These are phyloP conservation scores for Halcyon senegalensis DNA, from an alignment of 2,113 vertebrate genomes.

Conservation along the genomic window DNA sequence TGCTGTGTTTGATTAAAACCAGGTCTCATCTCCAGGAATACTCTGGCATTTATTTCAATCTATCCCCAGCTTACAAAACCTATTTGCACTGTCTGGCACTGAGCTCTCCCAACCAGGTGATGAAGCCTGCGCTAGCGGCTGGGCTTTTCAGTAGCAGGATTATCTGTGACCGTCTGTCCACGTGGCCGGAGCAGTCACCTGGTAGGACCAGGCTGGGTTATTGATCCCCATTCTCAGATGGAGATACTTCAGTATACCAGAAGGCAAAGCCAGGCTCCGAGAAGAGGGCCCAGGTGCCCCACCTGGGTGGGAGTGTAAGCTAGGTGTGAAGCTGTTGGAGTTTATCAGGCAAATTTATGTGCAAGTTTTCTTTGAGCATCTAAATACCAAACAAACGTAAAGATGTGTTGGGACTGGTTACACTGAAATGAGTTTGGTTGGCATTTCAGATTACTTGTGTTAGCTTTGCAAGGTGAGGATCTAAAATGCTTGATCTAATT, in stretches of 20 bases:
- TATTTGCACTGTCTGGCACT: not conserved
- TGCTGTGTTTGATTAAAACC: not conserved
- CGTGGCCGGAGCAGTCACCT: not conserved
- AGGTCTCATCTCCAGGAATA: not conserved
- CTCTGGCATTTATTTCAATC: not conserved
- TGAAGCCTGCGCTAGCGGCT: not conserved
- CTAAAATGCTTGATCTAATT: not conserved
- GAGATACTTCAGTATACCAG: not conserved
- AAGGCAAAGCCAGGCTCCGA: not conserved
- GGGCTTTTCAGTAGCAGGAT: not conserved
- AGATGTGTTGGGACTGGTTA: not conserved
- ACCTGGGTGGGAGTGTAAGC: not conserved
- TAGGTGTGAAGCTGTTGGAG: not conserved
- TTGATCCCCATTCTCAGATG: not conserved
- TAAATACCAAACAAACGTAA: not conserved
- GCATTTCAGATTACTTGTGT: not conserved
- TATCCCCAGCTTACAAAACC: not conserved
- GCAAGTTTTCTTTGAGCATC: not conserved
- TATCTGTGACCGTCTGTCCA: not conserved
- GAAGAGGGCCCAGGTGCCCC: not conserved
- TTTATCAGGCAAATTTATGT: not conserved
- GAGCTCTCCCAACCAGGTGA: not conserved
- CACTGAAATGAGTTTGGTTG: not conserved
- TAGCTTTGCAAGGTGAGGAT: not conserved
- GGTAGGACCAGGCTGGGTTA: not conserved